Base-by-base conservation (phyloP, 2,797 vertebrate genomes). In the Heliangelus exortis region DNA sequence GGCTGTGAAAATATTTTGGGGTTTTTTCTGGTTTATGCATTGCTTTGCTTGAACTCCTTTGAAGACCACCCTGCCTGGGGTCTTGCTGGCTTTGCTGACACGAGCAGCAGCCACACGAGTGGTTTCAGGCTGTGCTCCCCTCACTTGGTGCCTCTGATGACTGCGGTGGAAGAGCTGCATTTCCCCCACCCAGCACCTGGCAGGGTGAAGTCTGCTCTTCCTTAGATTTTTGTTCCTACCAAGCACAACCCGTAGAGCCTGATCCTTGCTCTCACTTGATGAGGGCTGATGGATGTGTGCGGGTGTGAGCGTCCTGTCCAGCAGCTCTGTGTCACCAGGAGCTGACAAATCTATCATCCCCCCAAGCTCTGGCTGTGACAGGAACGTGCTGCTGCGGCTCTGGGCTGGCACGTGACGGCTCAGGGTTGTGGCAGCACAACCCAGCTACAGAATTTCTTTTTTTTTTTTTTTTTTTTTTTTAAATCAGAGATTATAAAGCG, bases 51-150 rank as follows among this genome's bases (percentile, higher is more conserved):
- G 79, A 81, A 15, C 0, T 1, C 16, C 48, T 86, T 74, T 11
- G 28, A 79, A 33, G 87, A 84, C 77, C 94, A 95, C 85, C 73
- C 87, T 81, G 94, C 31, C 0, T 0, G 28, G n/a, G 41, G 41
- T 69, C 78, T 92, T 0, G 0, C 16, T 54, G 28, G 55, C 7
- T 8, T 41, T 78, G 69, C 10, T 87, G 48, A 9, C 21, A 2
- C 0, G 2, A 65, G 23, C 4, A 17, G 55, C 54, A 23, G 31
- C 39, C 31, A 34, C 3, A 5, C 0, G 0, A 21, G 13, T 36
- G 67, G 12, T 31, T 71, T 50, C 59, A 54, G 76, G 39, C 47
- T 66, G 62, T 84, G 18, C 34, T 10, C 25, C 80, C 28, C 15
- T 78, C 57, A 25, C 28, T 54, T 4, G 0, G 12, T 29, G 8